Evolutionary conservation across 2,888 invertebrate species (phyloP).

Genomic region (Branchinecta sandiegonensis): DNA sequence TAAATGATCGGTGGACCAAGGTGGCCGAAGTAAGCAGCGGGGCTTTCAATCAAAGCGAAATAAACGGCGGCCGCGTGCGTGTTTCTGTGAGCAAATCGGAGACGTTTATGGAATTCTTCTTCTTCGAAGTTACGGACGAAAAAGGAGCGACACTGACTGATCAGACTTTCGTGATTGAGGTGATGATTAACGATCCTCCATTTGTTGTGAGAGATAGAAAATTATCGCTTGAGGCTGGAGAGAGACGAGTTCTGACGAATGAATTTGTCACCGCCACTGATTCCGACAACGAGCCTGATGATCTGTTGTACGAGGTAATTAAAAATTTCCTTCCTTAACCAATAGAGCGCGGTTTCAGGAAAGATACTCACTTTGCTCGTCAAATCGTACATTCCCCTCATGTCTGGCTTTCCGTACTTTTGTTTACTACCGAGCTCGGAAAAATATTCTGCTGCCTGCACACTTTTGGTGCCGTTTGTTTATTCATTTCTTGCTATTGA

Average conservation of each 20-base stretch:
- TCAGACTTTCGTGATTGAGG: slow-evolving; percentile 1
- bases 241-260: not conserved
- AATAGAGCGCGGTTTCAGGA: too few species aligned
- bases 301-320: slow-evolving; percentile 3
- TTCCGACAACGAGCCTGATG: not conserved
- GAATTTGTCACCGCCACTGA: not conserved
- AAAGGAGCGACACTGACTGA: not conserved
- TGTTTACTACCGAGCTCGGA: too few species aligned
- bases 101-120: slow-evolving; percentile 9
- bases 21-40: not conserved
- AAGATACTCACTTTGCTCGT: too few species aligned
- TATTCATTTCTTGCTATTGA: too few species aligned
- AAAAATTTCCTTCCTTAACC: too few species aligned
- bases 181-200: not conserved
- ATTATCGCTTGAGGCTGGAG: not conserved
- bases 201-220: not conserved
- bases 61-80: not conserved
- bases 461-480: too few species aligned
- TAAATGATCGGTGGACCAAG: not conserved
- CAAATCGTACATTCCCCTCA: too few species aligned
- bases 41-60: slow-evolving; percentile 3
- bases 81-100: not conserved
- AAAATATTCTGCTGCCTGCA: too few species aligned
- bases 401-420: too few species aligned
- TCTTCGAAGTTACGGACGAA: slow-evolving; percentile 6